Conservation (phyloP, 1,140 invertebrate species). For the Brachionus angularis region DNA sequence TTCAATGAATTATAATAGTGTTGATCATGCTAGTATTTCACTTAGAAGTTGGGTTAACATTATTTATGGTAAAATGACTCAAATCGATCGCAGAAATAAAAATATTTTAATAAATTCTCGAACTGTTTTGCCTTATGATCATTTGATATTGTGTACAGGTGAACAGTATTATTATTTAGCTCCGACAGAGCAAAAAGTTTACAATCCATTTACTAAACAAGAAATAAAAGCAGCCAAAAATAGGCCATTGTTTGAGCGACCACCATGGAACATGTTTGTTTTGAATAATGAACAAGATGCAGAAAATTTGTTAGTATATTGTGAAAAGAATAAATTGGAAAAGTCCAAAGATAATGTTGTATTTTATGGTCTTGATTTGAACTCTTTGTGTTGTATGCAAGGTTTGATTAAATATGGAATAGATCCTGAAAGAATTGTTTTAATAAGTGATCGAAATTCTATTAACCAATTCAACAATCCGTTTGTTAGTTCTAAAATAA, state of each 20-base stretch:
- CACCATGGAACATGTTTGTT: conserved; percentile 53
- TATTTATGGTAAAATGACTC: conserved; percentile 56
- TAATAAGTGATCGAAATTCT: conserved; percentile 43
- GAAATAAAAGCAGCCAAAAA: conserved; percentile 48
- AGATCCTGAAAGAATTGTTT: background rate
- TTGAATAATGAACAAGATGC: conserved; percentile 56
- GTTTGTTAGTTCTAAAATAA: conserved; percentile 65
- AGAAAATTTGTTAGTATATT: conserved; percentile 51
- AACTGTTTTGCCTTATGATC: conserved; percentile 55
- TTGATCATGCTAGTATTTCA: conserved; percentile 45
- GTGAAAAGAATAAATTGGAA: conserved; percentile 46
- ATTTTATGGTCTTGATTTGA: conserved; percentile 31
- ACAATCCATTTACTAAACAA: conserved; percentile 40
- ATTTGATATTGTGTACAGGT: conserved; percentile 55
- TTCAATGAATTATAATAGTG: conserved; percentile 2
- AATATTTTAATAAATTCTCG: conserved; percentile 51
- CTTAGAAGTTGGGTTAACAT: conserved; percentile 55
- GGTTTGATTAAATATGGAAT: conserved; percentile 15
- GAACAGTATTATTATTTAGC: conserved; percentile 53
- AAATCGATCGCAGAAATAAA: conserved; percentile 55
- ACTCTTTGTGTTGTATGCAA: conserved; percentile 20
- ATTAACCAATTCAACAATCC: conserved; percentile 53
- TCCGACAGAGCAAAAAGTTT: conserved; percentile 49
- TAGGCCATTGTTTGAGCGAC: conserved; percentile 46
- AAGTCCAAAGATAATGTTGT: background rate